These are phyloP conservation scores for Blastomussa wellsi DNA, from an alignment of 92 coral and sea anemone species.

Conservation along the genomic window DNA sequence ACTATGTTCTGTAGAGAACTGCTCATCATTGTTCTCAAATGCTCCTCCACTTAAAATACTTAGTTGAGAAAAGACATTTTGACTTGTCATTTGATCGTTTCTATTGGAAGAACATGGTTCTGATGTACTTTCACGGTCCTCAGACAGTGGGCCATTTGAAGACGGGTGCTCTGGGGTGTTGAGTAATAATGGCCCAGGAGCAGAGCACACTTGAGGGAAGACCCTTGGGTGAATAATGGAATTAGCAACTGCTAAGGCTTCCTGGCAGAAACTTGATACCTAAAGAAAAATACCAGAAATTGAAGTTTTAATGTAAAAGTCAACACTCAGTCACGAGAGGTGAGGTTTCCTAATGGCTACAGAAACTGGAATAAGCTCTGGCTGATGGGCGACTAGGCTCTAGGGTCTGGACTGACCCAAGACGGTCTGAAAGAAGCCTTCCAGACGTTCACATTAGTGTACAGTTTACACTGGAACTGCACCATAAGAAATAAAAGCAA, in stretches of 20 bases:
- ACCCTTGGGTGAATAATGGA: conserved; percentile 76
- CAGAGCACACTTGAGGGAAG: conserved; percentile 51
- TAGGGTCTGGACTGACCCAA: background rate
- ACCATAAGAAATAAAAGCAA: no score
- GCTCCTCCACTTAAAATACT: background rate
- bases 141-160: conserved; percentile 14
- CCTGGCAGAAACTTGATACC: conserved; percentile 75
- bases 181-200: conserved; percentile 14
- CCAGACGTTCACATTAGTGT: no score
- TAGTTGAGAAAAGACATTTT: background rate
- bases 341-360: no score
- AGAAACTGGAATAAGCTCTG: no score
- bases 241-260: conserved; percentile 63
- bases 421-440: background rate
- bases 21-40: background rate
- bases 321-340: background rate
- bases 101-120: background rate
- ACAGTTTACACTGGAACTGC: no score
- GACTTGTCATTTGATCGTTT: background rate
- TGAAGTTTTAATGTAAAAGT: background rate
- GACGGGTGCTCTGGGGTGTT: conserved; percentile 19
- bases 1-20: background rate
- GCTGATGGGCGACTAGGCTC: no score
- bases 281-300: conserved; percentile 24
- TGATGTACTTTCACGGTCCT: background rate